These are phyloP conservation scores for Papilio protenor DNA, from an alignment of 2,888 invertebrate species.

Conservation along the genomic window DNA sequence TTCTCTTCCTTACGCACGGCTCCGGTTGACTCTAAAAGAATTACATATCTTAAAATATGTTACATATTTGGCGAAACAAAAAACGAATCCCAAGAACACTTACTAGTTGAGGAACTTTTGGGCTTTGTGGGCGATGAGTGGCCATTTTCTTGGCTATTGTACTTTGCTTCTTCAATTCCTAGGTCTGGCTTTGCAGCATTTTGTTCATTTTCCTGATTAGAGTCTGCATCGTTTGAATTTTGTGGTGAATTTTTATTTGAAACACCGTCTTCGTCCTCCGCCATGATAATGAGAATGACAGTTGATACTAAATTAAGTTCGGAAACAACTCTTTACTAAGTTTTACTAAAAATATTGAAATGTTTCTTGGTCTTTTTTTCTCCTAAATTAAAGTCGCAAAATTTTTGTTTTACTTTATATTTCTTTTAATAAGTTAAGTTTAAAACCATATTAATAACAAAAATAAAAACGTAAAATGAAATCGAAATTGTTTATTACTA, in stretches of 20 bases:
- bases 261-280: conserved; percentile 83
- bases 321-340: not conserved
- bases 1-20: conserved; percentile 87
- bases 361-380: too few species aligned
- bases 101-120: conserved; percentile 76
- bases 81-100: conserved; percentile 79
- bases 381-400: not conserved
- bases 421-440: not conserved
- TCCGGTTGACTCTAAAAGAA: conserved; percentile 75
- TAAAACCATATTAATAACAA: not conserved
- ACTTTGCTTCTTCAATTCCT: conserved; percentile 80
- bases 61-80: conserved; percentile 59
- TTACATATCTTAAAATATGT: conserved; percentile 62
- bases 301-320: conserved; percentile 48
- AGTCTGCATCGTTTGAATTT: conserved; percentile 73
- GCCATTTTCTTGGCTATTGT: conserved; percentile 74
- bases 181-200: conserved; percentile 75
- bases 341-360: not conserved
- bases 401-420: not conserved
- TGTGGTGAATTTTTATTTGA: conserved; percentile 78
- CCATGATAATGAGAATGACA: conserved; percentile 82
- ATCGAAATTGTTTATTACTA: too few species aligned
- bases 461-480: not conserved
- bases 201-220: conserved; percentile 72
- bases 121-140: conserved; percentile 68